Evolutionary conservation across 1,140 invertebrate genomes (phyloP), one percentile per base, ranked within the genome.

Genomic region (Alviniconcha marisindica): DNA sequence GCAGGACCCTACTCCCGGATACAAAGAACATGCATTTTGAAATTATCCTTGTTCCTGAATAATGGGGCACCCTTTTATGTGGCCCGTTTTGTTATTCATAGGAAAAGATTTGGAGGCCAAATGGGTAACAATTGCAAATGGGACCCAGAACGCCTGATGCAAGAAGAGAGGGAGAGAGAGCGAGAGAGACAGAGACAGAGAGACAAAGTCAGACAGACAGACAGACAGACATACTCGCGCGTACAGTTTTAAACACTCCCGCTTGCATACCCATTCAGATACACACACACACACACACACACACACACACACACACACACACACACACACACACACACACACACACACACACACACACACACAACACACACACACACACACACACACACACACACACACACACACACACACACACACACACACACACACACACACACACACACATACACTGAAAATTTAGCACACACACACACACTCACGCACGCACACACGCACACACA

Each of bases 391-490:
- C 5, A 66, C 24, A 66, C 31, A 66, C 31, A 66, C 60, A 66
- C 31, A 66, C 60, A n/a, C 31, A 33, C 60, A 66, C 60, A 66
- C 60, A 66, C 60, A 66, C 31, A 33, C 31, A 28, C 31, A 66
- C 24, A 66, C 60, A 33, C 60, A 66, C 60, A 66, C 24, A 28
- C 24, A 66, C 60, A 33, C 60, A 66, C 69, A 73, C 69, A 42
- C 38, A 73, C 69, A 42, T 28, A 66, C 63, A 66, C 63, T 10
- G 10, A 28, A 10, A 12, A 56, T 56, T 14, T n/a, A 56, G 12
- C 31, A 66, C 60, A 33, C 31, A 33, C 60, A 66, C 31, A 66
- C 60, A 66, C 60, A 66, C 44, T 10, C 44, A 48, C 44, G 44
- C 44, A 48, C 44, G 18, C 44, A 48, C 44, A 48, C 44, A 48